These are phyloP conservation scores for Saturnia japonica DNA, from an alignment of 2,888 invertebrate species.

Conservation along the genomic window DNA sequence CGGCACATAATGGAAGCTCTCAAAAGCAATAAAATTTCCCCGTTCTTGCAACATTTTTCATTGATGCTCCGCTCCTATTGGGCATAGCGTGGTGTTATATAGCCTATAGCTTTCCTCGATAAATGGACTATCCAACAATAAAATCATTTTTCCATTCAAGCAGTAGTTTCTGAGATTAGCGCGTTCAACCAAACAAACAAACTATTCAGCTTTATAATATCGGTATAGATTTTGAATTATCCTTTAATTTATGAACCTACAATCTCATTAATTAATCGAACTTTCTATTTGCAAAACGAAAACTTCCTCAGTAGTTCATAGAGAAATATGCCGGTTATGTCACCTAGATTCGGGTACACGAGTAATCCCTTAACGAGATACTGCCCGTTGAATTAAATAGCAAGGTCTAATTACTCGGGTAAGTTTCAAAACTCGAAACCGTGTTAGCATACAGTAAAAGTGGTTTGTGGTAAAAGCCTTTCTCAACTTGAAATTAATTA, in stretches of 20 bases:
- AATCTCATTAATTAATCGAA: not conserved
- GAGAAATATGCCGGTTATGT: not conserved
- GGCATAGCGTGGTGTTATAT: too few species aligned
- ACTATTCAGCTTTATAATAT: too few species aligned
- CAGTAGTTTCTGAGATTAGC: too few species aligned
- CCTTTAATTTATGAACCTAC: not conserved
- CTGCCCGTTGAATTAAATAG: not conserved
- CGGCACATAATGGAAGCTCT: too few species aligned
- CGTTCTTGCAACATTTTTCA: too few species aligned
- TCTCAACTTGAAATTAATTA: not conserved
- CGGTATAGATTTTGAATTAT: not conserved
- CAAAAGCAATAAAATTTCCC: too few species aligned
- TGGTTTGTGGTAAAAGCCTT: constrained; percentile 4
- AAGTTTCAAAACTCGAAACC: not conserved
- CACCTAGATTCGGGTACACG: not conserved
- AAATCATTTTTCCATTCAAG: too few species aligned
- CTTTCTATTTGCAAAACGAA: not conserved
- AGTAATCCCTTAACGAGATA: not conserved
- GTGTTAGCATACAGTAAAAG: not conserved
- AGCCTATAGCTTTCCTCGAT: too few species aligned
- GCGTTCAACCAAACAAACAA: too few species aligned
- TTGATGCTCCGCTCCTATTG: too few species aligned
- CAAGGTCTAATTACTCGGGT: not conserved
- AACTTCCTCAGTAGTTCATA: not conserved
- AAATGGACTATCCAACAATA: too few species aligned